Base-by-base conservation (phyloP, 2,113 vertebrate species). In the Eubucco bourcierii region DNA sequence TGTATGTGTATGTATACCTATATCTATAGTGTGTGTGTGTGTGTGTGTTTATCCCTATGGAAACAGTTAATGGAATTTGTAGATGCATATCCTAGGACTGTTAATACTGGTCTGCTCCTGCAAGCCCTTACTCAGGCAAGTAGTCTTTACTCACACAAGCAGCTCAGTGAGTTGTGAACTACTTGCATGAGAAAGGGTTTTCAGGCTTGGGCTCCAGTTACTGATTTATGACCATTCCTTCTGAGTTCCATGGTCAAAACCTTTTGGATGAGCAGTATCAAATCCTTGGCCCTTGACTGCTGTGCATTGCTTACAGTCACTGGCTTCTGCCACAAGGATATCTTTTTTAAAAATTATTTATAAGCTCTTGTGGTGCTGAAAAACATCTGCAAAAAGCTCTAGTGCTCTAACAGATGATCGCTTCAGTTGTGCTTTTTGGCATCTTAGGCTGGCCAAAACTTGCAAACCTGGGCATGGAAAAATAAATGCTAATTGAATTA, bases 191-290 rank as follows among this genome's bases (percentile, higher is more conserved):
- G 96, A 83, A 95, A 94, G 79, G 91, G 90, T 88, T 96, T 96
- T 86, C 93, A 95, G 95, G 82, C 88, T 87, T 94, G 96, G 95
- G 82, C 93, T 94, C 93, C 94, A 83, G 79, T 94, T 96, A 85
- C 82, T 95, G 95, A 96, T 95, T 86, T 86, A 92, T 94, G 93
- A 88, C 89, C 93, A 78, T 94, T 95, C 87, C 89, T 95, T 94
- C 94, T 91, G 65, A 94, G 90, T 93, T 95, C 91, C 93, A 63
- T 84, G 80, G 93, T 89, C 93, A 93, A 95, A 85, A 87, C 4
- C 0, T 90, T 93, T 94, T 65, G 66, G 87, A 94, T 74, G 79
- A 93, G 78, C 94, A 59, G 50, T 33, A 56, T 65, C 53, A 76
- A 63, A 83, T 71, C 31, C n/a, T 53, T 72, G 75, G 76, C 66